Evolutionary conservation across 1,140 invertebrate genomes (phyloP).

Genomic region (Trichonephila inaurata): DNA sequence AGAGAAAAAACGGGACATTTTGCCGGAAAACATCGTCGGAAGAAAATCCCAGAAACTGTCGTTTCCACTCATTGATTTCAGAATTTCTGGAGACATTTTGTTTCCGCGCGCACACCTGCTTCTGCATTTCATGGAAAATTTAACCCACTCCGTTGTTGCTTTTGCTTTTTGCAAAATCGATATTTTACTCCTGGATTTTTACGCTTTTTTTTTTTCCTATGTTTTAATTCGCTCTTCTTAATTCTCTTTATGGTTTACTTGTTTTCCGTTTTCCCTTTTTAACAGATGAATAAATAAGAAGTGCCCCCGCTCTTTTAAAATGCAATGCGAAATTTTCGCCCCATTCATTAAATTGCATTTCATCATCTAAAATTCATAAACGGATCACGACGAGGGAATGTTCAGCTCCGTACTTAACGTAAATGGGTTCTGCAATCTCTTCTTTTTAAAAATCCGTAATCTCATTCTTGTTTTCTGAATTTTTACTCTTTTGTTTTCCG

Average conservation of each 20-base stretch:
- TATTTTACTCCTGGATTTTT: neutral
- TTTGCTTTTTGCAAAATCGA: neutral
- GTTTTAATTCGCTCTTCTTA: too few species aligned
- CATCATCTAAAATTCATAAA: conserved; percentile 24
- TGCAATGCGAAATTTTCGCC: neutral
- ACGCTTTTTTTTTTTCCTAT: too few species aligned
- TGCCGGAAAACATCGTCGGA: neutral
- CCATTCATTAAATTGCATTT: conserved; percentile 9
- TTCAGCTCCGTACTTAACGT: neutral
- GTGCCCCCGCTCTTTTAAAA: neutral
- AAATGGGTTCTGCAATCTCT: neutral
- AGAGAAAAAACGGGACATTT: neutral
- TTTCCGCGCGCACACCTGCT: neutral
- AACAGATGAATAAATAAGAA: neutral
- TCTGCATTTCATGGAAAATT: conserved; percentile 4
- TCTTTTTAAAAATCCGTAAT: neutral
- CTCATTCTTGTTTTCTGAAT: neutral
- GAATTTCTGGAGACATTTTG: neutral
- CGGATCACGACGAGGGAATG: neutral
- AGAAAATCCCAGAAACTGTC: neutral
- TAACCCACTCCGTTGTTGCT: neutral
- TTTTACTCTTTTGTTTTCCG: neutral
- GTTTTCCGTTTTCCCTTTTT: neutral
- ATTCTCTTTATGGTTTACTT: too few species aligned
- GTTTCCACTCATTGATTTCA: neutral